Percentiles rank a stretch among this genome's conserved stretches.
Conservation (phyloP, 2,113 vertebrate species). For the Nothoprocta pentlandii region DNA sequence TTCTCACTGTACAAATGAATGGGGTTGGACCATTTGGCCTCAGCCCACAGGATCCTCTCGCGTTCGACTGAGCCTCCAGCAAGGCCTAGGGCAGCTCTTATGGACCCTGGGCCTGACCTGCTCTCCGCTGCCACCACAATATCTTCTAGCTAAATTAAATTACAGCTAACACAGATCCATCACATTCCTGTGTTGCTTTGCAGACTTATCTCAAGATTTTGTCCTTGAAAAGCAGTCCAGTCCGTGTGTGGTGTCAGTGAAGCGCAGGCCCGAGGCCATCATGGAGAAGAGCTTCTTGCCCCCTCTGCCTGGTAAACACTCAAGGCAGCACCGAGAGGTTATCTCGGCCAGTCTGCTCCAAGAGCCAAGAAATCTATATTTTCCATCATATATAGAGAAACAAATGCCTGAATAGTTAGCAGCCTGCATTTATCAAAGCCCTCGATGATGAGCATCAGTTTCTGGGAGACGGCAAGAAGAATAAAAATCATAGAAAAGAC, state of each 20-base stretch:
- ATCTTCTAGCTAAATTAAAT: too few species aligned
- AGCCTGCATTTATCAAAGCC: slow-evolving; percentile 3
- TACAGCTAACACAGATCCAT: fast-evolving
- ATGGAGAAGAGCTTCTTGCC: neutral
- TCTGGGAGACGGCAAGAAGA: neutral
- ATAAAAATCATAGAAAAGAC: neutral
- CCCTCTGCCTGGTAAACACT: neutral
- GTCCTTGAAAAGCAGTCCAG: neutral
- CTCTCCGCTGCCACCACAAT: neutral
- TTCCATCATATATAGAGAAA: neutral
- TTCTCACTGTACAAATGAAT: neutral
- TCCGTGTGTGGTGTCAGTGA: fast-evolving
- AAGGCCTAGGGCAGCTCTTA: fast-evolving
- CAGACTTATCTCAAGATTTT: fast-evolving
- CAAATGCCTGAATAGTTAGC: neutral
- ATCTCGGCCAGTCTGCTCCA: neutral
- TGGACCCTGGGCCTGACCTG: neutral
- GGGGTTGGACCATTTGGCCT: neutral
- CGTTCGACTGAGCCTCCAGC: too few species aligned
- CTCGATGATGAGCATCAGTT: neutral
- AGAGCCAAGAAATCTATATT: neutral
- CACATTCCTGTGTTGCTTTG: fast-evolving
- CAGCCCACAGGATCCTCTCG: fast-evolving
- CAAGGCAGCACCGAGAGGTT: neutral
- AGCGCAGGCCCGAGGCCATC: fast-evolving